Conservation (phyloP, 2,113 vertebrate genomes). For the Alouatta palliata region DNA sequence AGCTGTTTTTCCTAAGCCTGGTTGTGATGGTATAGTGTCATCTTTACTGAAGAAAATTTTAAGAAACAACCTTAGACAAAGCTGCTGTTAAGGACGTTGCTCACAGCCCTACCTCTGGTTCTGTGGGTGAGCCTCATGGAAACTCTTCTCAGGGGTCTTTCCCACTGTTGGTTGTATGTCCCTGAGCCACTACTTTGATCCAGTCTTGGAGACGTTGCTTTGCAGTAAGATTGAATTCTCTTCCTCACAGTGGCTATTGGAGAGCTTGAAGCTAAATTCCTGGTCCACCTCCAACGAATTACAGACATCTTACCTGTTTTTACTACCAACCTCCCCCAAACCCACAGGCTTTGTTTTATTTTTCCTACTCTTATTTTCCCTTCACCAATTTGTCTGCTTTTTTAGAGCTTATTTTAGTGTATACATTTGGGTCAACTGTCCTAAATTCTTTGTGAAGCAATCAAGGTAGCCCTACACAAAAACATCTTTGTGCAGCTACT, state of each 20-base stretch:
- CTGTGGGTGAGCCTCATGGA: not conserved
- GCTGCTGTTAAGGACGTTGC: not conserved
- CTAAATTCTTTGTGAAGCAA: conserved; percentile 30
- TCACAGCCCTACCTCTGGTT: not conserved
- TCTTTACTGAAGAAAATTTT: not conserved
- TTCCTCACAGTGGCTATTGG: not conserved
- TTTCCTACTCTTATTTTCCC: conserved; percentile 31
- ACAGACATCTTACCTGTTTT: not conserved
- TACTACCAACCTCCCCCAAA: not conserved
- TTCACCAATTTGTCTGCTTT: not conserved
- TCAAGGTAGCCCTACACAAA: not conserved
- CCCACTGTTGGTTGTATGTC: not conserved
- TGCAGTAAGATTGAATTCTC: not conserved
- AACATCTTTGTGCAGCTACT: not conserved
- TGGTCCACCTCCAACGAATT: not conserved
- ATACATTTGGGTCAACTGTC: not conserved
- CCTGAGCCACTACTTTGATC: not conserved
- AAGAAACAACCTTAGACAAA: not conserved
- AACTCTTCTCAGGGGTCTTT: not conserved
- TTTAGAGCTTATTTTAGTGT: not conserved
- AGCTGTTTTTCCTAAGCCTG: not conserved
- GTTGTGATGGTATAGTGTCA: accelerated
- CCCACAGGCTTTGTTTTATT: not conserved
- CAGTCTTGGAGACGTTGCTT: not conserved
- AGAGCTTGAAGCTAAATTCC: not conserved